Percentiles rank a stretch among this genome's conserved stretches.
phyloP scores from a whole-genome alignment of 1,140 invertebrate genomes.

The Luehdorfia chinensis region DNA sequence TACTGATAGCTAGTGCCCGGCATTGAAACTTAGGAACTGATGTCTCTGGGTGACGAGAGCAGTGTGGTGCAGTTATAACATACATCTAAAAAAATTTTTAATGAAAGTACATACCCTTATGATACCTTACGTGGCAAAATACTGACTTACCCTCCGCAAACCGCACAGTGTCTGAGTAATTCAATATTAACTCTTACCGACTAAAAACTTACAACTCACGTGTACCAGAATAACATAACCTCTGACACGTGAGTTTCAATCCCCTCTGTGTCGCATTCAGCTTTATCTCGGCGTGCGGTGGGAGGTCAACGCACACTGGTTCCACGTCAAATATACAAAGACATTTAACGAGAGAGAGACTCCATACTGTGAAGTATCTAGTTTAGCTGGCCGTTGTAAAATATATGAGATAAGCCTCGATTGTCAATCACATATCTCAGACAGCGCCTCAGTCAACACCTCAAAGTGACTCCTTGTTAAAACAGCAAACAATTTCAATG shows the following conservation, averaged over 20 bases:
- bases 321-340: neutral
- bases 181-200: constrained; percentile 26
- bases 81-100: no score
- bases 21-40: no score
- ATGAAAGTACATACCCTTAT: no score
- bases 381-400: neutral
- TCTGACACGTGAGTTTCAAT: constrained; percentile 21
- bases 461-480: constrained; percentile 17
- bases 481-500: constrained; percentile 19
- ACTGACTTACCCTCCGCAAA: constrained; percentile 18
- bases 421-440: constrained; percentile 26
- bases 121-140: constrained; percentile 16
- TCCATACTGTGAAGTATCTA: constrained; percentile 16
- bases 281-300: constrained; percentile 21
- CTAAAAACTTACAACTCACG: constrained; percentile 16
- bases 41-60: no score
- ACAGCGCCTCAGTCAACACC: constrained; percentile 20
- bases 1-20: no score
- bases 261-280: constrained; percentile 17
- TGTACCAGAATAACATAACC: constrained; percentile 24
- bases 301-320: constrained; percentile 19
- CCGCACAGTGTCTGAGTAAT: constrained; percentile 27
- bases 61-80: no score
- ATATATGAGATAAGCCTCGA: constrained; percentile 25
- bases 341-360: neutral